Conservation (phyloP, 1,140 invertebrate genomes). For the Bombyx mandarina region DNA sequence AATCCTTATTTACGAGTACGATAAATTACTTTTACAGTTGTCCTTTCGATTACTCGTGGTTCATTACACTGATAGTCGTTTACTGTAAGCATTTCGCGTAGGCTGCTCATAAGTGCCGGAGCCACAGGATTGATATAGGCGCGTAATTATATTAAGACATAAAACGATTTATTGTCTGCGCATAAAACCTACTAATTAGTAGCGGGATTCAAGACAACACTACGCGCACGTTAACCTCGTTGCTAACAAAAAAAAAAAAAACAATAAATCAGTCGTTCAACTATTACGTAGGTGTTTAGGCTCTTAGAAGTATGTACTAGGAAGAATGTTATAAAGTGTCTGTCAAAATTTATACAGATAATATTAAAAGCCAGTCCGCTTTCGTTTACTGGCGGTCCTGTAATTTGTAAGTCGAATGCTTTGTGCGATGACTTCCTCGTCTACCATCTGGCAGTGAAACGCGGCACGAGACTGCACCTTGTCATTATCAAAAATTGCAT, state of each 20-base stretch:
- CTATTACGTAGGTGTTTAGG: conserved; percentile 23
- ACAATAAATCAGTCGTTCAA: conserved; percentile 45
- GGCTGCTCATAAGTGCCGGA: conserved; percentile 17
- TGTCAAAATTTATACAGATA: background rate
- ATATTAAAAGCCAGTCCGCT: conserved; percentile 6
- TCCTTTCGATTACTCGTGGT: conserved; percentile 5
- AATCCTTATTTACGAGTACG: background rate
- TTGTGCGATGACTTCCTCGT: conserved; percentile 42
- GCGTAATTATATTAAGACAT: conserved; percentile 22
- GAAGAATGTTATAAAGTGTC: too few species aligned
- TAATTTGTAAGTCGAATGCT: conserved; percentile 32
- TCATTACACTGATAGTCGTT: conserved; percentile 19
- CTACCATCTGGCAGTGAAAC: conserved; percentile 54
- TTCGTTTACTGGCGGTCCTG: conserved; percentile 37
- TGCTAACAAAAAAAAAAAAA: conserved; percentile 26
- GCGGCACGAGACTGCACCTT: conserved; percentile 31
- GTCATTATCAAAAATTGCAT: conserved; percentile 50
- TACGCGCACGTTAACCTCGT: conserved; percentile 15
- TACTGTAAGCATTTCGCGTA: conserved; percentile 27
- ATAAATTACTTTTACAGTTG: conserved; percentile 1
- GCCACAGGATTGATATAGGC: conserved; percentile 20
- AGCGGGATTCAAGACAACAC: conserved; percentile 10
- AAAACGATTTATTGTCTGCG: conserved; percentile 11
- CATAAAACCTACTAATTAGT: conserved; percentile 19
- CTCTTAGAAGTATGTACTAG: too few species aligned